Base-by-base conservation (phyloP, 2,113 vertebrate genomes). In the Pavo muticus region DNA sequence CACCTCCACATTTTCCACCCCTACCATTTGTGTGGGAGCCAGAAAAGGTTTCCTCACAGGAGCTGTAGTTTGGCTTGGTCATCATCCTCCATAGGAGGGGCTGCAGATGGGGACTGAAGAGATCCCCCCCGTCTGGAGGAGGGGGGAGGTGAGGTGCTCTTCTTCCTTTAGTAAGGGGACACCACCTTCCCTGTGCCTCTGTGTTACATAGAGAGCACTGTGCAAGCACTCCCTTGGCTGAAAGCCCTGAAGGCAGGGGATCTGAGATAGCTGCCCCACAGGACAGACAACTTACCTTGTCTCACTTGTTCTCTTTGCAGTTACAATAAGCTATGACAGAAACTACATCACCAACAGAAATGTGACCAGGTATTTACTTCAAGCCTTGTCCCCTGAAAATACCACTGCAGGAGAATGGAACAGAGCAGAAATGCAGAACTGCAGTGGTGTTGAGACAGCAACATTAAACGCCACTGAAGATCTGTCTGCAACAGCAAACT, bases 391-490 rank as follows among this genome's bases (percentile, higher is more conserved):
- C 47, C 15, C 56, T 1, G 2, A 56, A 37, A 60, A 84, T 2
- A 0, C 1, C 16, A 39, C 84, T 0, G 6, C 68, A 14, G 97
- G 98, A 30, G 0, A 3, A 3, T 98, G 98, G 97, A 0, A 6
- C 0, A 13, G 0, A 0, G 1, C 0, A 1, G 0, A 0, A 2
- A 9, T 0, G 0, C 0, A 0, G 1, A 60, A 7, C 2, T 96
- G 96, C 88, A 32, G 2, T 32, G 47, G 23, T 4, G 2, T 54
- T 7, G 0, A 2, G 14, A 90, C 69, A 0, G 85, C 56, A 1
- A 0, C 14, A 0, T 0, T 96, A 5, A 35, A 20, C 3, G 4
- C 1, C 45, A 12, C 5, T 0, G 3, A 29, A 6, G 3, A 0
- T 2, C 21, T 23, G 10, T 23, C 11, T 11, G 1, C 1, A 3